Percentiles rank a stretch among this genome's conserved stretches.
Conservation (phyloP, 2,113 vertebrate species). For the Triplophysa tibetana region DNA sequence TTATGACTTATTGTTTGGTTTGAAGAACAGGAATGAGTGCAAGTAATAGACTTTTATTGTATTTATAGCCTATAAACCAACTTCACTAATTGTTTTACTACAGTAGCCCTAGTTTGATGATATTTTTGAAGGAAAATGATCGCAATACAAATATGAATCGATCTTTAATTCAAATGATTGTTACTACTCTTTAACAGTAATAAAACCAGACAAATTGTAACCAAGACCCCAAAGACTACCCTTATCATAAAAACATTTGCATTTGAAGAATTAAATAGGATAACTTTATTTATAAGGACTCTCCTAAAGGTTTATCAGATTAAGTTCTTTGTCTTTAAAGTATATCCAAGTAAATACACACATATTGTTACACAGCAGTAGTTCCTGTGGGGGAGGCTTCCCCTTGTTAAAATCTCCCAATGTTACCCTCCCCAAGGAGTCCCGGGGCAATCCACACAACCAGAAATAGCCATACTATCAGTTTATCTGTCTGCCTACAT, state of each 20-base stretch:
- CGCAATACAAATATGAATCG: no score
- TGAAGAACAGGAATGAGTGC: background rate
- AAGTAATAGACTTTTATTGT: no score
- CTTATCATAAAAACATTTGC: background rate
- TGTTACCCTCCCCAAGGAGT: slow-evolving; percentile 21
- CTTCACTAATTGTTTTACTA: no score
- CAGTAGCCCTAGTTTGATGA: no score
- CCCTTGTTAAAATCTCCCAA: slow-evolving; percentile 3
- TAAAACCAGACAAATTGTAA: background rate
- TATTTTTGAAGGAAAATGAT: no score
- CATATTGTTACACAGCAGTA: slow-evolving; percentile 19
- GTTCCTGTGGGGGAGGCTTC: slow-evolving; percentile 35
- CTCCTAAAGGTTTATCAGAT: slow-evolving; percentile 18
- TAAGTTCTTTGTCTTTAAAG: slow-evolving; percentile 10
- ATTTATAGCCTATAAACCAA: no score
- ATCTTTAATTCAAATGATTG: no score
- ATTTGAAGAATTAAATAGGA: background rate
- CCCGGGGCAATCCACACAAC: slow-evolving; percentile 33
- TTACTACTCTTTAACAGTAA: no score
- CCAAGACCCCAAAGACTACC: background rate
- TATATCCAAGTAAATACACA: slow-evolving; percentile 33
- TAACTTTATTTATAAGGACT: background rate
- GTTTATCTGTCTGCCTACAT: slow-evolving; percentile 47
- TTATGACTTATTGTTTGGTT: background rate
- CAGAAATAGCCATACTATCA: slow-evolving; percentile 58